Base-by-base conservation (phyloP, 2,797 vertebrate genomes). In the Leuciscus waleckii region DNA sequence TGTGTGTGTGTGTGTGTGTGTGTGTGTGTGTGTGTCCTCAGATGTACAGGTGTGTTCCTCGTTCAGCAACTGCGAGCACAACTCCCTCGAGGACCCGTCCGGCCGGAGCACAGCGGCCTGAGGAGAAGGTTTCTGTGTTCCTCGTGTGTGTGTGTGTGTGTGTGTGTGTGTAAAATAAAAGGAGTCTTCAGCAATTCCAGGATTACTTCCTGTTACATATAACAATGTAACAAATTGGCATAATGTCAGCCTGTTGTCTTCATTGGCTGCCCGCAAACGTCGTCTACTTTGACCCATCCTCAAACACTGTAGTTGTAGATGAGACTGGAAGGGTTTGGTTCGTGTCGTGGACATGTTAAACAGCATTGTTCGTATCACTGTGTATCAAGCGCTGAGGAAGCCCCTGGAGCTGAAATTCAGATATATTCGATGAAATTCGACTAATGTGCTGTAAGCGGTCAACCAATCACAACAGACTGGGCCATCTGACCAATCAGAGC, bases 81-180 rank as follows among this genome's bases (percentile, higher is more conserved):
- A n/a, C n/a, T n/a, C n/a, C n/a, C n/a, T n/a, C n/a, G n/a, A n/a
- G n/a, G n/a, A n/a, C n/a, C n/a, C n/a, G n/a, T n/a, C n/a, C n/a
- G n/a, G n/a, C n/a, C n/a, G n/a, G n/a, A n/a, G n/a, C n/a, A n/a
- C n/a, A n/a, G n/a, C n/a, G n/a, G n/a, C n/a, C n/a, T n/a, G n/a
- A n/a, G n/a, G n/a, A n/a, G n/a, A n/a, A n/a, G n/a, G n/a, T n/a
- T n/a, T n/a, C n/a, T n/a, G n/a, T n/a, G n/a, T n/a, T n/a, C n/a
- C n/a, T n/a, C n/a, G 14, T 46, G 4, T 43, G 43, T 46, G 43
- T 82, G 84, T 87, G 84, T 67, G 49, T 67, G 61, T 19, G 63
- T 76, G 77, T 73, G 46, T 14, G 14, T 46, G 4, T 43, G 43
- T 46, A 13, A 56, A 56, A 23, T 56, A 56, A 56, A 56, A 63